Percentiles rank a stretch among this genome's conserved stretches.
Conservation (phyloP, 2,113 vertebrate genomes). For the Sciurus niger region DNA sequence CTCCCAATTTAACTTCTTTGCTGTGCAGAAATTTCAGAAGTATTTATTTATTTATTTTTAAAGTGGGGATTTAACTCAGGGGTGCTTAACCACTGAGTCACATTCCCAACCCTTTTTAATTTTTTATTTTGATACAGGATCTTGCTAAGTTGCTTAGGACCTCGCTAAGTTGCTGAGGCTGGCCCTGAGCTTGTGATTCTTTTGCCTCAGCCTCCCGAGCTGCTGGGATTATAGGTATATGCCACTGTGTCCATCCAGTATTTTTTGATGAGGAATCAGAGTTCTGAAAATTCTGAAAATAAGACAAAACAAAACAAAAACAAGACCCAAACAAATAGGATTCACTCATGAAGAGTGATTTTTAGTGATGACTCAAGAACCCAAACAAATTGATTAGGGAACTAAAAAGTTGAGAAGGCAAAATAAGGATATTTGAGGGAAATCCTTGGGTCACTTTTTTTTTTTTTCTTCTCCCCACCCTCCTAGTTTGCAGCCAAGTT, state of each 20-base stretch:
- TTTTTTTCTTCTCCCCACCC: not conserved
- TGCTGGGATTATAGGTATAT: too few relatives aligned
- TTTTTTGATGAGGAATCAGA: constrained; percentile 29
- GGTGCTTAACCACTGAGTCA: too few relatives aligned
- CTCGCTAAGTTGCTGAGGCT: too few relatives aligned
- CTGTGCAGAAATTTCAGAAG: not conserved
- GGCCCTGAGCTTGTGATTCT: too few relatives aligned
- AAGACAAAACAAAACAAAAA: not conserved
- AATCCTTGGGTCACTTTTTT: not conserved
- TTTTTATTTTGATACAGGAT: too few relatives aligned
- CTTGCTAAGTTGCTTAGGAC: too few relatives aligned
- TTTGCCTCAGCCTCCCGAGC: too few relatives aligned
- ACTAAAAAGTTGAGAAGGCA: not conserved
- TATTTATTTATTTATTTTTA: not conserved
- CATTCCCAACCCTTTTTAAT: too few relatives aligned
- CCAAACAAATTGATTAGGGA: not conserved
- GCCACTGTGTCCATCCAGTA: not conserved
- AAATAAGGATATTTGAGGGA: not conserved
- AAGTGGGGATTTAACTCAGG: too few relatives aligned
- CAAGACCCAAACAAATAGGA: not conserved
- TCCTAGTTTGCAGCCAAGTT: not conserved
- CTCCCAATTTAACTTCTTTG: not conserved
- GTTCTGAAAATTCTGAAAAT: not conserved
- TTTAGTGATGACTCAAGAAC: not conserved
- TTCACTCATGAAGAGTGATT: not conserved